phyloP scores from a whole-genome alignment of 2,888 invertebrate genomes.

The Xanthorhoe designata region DNA sequence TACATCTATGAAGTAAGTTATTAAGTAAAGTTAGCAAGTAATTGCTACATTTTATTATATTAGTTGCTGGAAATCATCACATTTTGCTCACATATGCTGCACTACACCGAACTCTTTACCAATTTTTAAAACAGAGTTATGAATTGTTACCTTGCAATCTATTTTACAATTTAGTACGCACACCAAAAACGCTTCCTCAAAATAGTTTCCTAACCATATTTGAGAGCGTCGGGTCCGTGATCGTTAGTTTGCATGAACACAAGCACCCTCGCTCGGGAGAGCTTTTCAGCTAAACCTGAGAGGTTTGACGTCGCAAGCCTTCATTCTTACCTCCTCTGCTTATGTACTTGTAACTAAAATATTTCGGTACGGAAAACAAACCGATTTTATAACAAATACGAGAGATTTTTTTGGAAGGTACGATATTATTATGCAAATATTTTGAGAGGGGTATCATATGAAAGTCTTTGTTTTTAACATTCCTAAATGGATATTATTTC shows the following conservation, averaged over 20 bases:
- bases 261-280: constrained; percentile 37
- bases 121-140: neutral
- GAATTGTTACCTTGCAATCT: neutral
- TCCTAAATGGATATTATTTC: no score
- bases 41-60: neutral
- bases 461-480: no score
- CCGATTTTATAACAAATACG: neutral
- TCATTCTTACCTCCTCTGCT: constrained; percentile 20
- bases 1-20: no score
- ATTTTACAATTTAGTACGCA: neutral
- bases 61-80: neutral
- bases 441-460: no score
- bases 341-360: constrained; percentile 30
- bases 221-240: constrained; percentile 19
- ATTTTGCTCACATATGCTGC: neutral
- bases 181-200: constrained; percentile 9
- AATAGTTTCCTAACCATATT: constrained; percentile 29
- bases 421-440: neutral
- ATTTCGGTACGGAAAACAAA: constrained; percentile 1
- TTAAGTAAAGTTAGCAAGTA: neutral
- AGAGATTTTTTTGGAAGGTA: neutral
- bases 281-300: constrained; percentile 40
- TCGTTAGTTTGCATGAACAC: constrained; percentile 46
- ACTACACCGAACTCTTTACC: neutral
- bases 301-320: constrained; percentile 36